phyloP scores from a whole-genome alignment of 2,888 invertebrate species.

The Drosophila sordidapex region DNA sequence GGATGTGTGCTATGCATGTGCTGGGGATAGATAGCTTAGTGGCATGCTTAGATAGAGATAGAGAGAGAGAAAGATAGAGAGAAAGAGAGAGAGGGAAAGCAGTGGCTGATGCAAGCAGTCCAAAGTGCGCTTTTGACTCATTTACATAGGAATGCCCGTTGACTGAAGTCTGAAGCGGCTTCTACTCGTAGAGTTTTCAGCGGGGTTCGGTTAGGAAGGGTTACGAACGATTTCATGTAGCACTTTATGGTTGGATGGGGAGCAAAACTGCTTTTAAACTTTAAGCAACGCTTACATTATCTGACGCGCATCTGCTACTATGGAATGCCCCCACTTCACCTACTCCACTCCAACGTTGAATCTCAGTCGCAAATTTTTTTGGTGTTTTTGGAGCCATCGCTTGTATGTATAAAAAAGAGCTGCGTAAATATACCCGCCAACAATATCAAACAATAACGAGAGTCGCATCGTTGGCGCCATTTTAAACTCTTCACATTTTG shows the following conservation, averaged over 20 bases:
- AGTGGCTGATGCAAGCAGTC: slow-evolving; percentile 17
- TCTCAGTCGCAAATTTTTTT: slow-evolving; percentile 53
- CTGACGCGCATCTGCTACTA: slow-evolving; percentile 42
- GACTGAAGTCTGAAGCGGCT: slow-evolving; percentile 24
- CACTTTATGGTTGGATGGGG: slow-evolving; percentile 64
- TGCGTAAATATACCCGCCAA: slow-evolving; percentile 72
- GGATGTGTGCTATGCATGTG: neutral
- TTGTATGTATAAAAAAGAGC: slow-evolving; percentile 52
- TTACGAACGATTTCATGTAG: slow-evolving; percentile 40
- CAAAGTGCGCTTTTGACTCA: slow-evolving; percentile 33
- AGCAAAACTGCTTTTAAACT: slow-evolving; percentile 64
- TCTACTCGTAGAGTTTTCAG: slow-evolving; percentile 39
- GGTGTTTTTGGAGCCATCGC: slow-evolving; percentile 38
- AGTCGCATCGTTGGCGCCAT: slow-evolving; percentile 49
- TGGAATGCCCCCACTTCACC: slow-evolving; percentile 1
- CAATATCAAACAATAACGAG: slow-evolving; percentile 42
- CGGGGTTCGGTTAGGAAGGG: slow-evolving; percentile 56
- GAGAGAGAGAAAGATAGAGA: neutral
- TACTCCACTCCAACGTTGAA: slow-evolving; percentile 33
- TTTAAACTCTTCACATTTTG: slow-evolving; percentile 53
- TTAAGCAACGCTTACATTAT: slow-evolving; percentile 77
- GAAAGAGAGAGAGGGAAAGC: neutral
- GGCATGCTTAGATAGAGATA: neutral
- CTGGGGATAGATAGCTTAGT: neutral
- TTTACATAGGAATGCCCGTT: slow-evolving; percentile 46